Base-by-base conservation (phyloP, 2,888 invertebrate species). In the Mythimna albipuncta region DNA sequence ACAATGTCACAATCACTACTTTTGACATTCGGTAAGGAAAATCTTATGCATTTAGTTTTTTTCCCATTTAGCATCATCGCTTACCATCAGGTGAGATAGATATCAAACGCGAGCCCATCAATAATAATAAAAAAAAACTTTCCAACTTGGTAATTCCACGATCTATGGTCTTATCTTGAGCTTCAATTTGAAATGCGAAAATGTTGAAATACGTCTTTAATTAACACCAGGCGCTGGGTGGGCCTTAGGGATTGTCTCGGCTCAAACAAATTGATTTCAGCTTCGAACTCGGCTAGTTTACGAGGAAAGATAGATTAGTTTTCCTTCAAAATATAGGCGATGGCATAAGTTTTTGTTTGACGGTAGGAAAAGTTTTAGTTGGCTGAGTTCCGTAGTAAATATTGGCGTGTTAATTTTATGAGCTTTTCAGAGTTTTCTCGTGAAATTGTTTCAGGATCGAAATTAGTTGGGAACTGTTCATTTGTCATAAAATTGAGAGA, bases 151-250 rank as follows among this genome's bases (percentile, higher is more conserved):
- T 35, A 19, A n/a, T 59, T 61, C 61, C 41, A 1, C 21, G 38
- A 21, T 61, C 61, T 61, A 7, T 61, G 41, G 13, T 16, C 13
- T 6, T 47, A 16, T 16, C 35, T 58, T 32, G 13, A 35, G 69
- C 38, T 64, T 61, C 63, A 13, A 44, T 35, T 55, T 59, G 44
- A 69, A 81, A 77, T 32, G 78, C 72, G 64, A 77, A 86, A 84
- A 71, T 77, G 74, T 76, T 78, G 75, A 78, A 85, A 77, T 82
- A 70, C 69, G 63, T 75, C 72, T 81, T 84, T 83, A 82, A 82
- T 84, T 83, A 79, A 57, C 50, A 54, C 41, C 21, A 38, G 62
- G 35, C 47, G 57, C 26, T 9, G 47, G 52, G 13, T 61, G 62
- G 35, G 58, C 69, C 57, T 64, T 61, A n/a, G 64, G 61, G 74